phyloP scores from a whole-genome alignment of 2,888 invertebrate genomes.

The Eugnorisma glareosa region DNA sequence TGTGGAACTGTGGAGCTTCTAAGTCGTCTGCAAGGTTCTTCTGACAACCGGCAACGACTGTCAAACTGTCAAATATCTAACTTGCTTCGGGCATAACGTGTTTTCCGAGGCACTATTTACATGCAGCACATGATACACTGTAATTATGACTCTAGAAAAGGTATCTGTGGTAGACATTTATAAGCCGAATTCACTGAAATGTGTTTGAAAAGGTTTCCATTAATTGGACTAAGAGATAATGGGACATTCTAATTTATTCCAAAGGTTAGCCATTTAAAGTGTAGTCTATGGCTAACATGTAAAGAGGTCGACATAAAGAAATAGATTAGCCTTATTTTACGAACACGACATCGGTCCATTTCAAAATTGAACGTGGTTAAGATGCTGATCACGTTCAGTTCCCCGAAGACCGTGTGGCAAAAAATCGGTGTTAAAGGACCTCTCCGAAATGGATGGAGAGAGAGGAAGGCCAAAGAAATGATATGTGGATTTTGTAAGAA shows the following conservation, averaged over 20 bases:
- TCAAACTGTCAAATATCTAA: too few relatives aligned
- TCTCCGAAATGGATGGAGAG: too few relatives aligned
- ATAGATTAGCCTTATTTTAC: not conserved
- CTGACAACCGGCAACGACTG: too few relatives aligned
- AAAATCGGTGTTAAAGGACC: too few relatives aligned
- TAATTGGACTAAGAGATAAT: conserved; percentile 7
- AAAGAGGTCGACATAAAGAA: not conserved
- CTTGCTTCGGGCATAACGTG: too few relatives aligned
- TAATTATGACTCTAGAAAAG: not conserved
- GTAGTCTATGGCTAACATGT: not conserved
- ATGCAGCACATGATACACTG: not conserved
- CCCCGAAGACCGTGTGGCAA: not conserved
- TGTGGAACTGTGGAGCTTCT: too few relatives aligned
- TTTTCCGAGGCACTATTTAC: too few relatives aligned
- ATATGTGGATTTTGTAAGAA: too few relatives aligned
- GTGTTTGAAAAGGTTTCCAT: not conserved
- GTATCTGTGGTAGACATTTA: not conserved
- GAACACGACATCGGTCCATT: too few relatives aligned
- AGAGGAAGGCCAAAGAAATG: too few relatives aligned
- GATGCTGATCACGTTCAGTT: not conserved
- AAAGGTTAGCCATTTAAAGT: not conserved
- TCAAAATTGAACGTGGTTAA: not conserved
- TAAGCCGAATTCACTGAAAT: not conserved
- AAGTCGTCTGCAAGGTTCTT: too few relatives aligned
- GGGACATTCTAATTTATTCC: not conserved